These are phyloP conservation scores for Cephus nigrinus DNA, from an alignment of 2,888 invertebrate genomes.

Conservation along the genomic window DNA sequence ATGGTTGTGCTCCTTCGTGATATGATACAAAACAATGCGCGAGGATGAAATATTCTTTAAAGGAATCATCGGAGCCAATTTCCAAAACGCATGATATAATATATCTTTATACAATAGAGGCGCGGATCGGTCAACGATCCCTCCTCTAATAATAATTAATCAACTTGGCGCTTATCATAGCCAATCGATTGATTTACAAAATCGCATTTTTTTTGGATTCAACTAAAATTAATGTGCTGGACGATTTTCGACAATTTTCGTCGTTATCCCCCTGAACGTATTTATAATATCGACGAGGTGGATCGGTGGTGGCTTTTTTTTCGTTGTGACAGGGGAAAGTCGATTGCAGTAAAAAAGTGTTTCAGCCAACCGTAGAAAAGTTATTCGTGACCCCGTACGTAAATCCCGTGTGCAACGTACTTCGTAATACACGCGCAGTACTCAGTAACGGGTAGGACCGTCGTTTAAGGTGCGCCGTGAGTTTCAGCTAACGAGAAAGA, in stretches of 20 bases:
- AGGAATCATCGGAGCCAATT: neutral
- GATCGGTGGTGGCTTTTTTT: neutral
- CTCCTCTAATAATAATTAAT: neutral
- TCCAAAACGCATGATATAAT: neutral
- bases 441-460: neutral
- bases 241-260: neutral
- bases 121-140: neutral
- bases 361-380: neutral
- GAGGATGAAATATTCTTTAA: constrained; percentile 8
- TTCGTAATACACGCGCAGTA: too few relatives aligned
- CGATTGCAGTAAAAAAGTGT: neutral
- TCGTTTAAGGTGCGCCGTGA: neutral
- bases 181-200: neutral
- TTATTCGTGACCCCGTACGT: too few relatives aligned
- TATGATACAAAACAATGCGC: constrained; percentile 23
- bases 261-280: too few relatives aligned
- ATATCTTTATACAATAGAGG: neutral
- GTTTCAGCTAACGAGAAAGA: neutral
- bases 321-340: neutral
- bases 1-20: constrained; percentile 2
- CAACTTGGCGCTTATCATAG: neutral
- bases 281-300: too few relatives aligned
- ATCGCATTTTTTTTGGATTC: neutral
- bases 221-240: neutral
- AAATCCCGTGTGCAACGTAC: too few relatives aligned